Base-by-base conservation (phyloP, 2,113 vertebrate species). In the Leptodactylus fuscus region DNA sequence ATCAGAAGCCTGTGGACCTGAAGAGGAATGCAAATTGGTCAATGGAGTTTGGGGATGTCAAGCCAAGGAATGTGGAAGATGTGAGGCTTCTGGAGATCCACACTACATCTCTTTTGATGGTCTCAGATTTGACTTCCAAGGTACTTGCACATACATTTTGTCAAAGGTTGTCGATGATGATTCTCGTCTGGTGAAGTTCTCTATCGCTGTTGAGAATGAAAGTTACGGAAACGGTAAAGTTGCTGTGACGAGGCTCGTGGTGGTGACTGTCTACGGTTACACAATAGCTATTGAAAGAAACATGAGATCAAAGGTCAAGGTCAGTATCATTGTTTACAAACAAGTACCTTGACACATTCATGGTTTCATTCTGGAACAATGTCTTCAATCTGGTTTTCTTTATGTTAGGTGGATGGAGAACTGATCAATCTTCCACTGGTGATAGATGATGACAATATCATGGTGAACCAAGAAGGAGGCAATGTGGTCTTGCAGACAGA, bases 381-480 rank as follows among this genome's bases (percentile, higher is more conserved):
- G n/a, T n/a, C n/a, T n/a, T n/a, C n/a, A n/a, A n/a, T n/a, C n/a
- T n/a, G n/a, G n/a, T 24, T 48, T 74, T 46, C 49, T 51, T 3
- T 20, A 16, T 27, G 29, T 44, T 87, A 96, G 95, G 83, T 95
- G 70, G 69, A 94, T 49, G 90, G 90, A 1, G 92, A 65, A 38
- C 58, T 65, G 53, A 87, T 90, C 90, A 90, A 87, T 1, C 89
- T 96, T 32, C 95, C 95, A 0, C 44, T 94, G 20, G 38, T 51
- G 44, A 87, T 93, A 0, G 81, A 89, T 4, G 87, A 91, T 75
- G 82, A 36, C 29, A 91, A 90, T n/a, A 13, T 96, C 2, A 53
- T 48, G 0, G 12, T 96, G 0, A 90, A 88, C 84, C 94, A 94
- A 51, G 94, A 95, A 0, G 94, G 96, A 0, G 91, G 86, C 73